Base-by-base conservation (phyloP, 2,113 vertebrate species). In the Myotis brandtii region DNA sequence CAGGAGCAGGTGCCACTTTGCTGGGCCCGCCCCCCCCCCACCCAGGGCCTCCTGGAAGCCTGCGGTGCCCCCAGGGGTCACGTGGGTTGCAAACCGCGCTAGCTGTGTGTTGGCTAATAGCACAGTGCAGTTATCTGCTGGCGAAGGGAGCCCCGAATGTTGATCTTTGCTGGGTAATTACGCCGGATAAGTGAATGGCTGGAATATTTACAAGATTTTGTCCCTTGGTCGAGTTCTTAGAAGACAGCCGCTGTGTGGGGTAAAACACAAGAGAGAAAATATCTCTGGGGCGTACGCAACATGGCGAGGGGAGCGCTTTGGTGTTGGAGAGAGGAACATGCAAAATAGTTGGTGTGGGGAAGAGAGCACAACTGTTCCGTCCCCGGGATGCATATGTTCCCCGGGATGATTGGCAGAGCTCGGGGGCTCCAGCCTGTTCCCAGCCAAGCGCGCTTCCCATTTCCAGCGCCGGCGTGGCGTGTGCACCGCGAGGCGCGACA, bases 231-330 rank as follows among this genome's bases (percentile, higher is more conserved):
- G 69, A 76, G 89, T 85, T 96, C 95, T 97, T 69, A 93, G 97
- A 93, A 96, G 96, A 96, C 95, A 97, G 97, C 97, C 80, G 86
- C 93, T 95, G 93, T 97, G 95, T 97, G 93, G 96, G 96, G 91
- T 72, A 89, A 94, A 96, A 92, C 93, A 89, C 30, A 93, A 72
- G 97, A 96, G 89, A 94, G 83, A 89, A 86, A 96, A 72, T 93
- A 77, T 97, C 96, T 86, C 89, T 50, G 93, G 89, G 89, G 66
- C 89, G 83, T 62, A 37, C 0, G 86, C 89, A 95, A 85, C 91
- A 73, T 48, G 82, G 86, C 13, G 62, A 66, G 34, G 37, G 85
- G 96, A 76, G 76, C 9, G 86, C 92, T 85, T 90, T 54, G 93
- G 87, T 59, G 94, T 46, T 89, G 46, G 85, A 50, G 87, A 92